phyloP scores from a whole-genome alignment of 2,888 invertebrate genomes.

The Ashinkailepas kermadecensis region DNA sequence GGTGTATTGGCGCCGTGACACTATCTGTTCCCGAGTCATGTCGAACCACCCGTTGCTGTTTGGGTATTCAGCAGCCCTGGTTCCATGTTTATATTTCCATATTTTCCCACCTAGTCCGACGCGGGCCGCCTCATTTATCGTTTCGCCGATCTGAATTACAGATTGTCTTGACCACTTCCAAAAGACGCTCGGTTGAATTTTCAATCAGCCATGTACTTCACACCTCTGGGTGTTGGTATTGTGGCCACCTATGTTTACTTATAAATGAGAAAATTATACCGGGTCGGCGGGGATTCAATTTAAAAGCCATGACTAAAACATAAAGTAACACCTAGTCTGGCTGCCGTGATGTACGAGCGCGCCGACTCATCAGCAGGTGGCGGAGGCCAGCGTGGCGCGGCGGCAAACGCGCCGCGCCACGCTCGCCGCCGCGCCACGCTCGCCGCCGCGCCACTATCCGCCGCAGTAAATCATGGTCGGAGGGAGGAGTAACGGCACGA shows the following conservation, averaged over 20 bases:
- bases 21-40: background rate
- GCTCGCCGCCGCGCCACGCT: background rate
- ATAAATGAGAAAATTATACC: slow-evolving; percentile 22
- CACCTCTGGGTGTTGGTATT: slow-evolving; percentile 12
- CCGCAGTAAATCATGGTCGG: background rate
- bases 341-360: slow-evolving; percentile 1
- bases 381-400: background rate
- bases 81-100: slow-evolving; percentile 22
- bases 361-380: background rate
- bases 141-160: slow-evolving; percentile 7
- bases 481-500: background rate
- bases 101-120: slow-evolving; percentile 4
- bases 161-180: background rate
- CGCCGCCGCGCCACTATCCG: background rate
- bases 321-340: slow-evolving; percentile 12
- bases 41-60: background rate
- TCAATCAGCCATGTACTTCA: slow-evolving; percentile 7
- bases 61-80: background rate
- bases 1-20: background rate
- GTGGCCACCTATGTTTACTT: slow-evolving; percentile 14
- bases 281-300: slow-evolving; percentile 19
- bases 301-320: slow-evolving; percentile 23
- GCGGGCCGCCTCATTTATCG: slow-evolving; percentile 5
- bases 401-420: background rate
- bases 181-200: slow-evolving; percentile 12